Base-by-base conservation (phyloP, 2,113 vertebrate genomes). In the Petaurus breviceps region DNA sequence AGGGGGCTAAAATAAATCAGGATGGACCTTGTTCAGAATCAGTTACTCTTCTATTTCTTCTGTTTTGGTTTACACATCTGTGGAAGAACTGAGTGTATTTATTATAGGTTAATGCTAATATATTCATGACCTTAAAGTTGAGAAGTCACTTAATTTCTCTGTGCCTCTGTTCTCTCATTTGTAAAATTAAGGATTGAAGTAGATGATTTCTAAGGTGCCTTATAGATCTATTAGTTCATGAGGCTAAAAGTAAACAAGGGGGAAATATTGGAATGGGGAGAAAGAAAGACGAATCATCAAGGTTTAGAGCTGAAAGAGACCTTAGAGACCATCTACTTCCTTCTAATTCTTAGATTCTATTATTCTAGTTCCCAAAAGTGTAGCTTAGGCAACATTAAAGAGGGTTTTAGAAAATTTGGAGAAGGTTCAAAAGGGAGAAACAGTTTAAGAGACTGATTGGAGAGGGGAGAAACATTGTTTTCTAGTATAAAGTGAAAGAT, bases 161-260 rank as follows among this genome's bases (percentile, higher is more conserved):
- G 92, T 94, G 53, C 47, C 46, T 92, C 22, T 93, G 31, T 51
- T 57, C 50, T 25, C 46, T 90, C 28, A 1, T 16, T 31, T 10
- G 92, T 7, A 47, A 0, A 0, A 84, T 84, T 9, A 57, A 31
- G 43, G 51, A 95, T 10, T 84, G 14, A 94, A 9, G 51, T 94
- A 46, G 46, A 22, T 6, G 50, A 31, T 46, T 25, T 52, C 31
- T 77, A 25, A 54, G 84, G 53, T 84, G 68, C 1, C 37, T 84
- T 84, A 16, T 43, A 84, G n/a, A 1, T 84, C 8, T 43, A n/a
- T 22, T n/a, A 0, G 43, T 0, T 84, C n/a, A 43, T 9, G 47
- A 10, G 68, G 19, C 26, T 10, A 3, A 24, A 22, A 3, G 28
- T n/a, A 52, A 24, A 12, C 0, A 0, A 11, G n/a, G n/a, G n/a